A percentile compares a stretch with the other conserved stretches of the same genome.
Evolutionary conservation across 2,113 vertebrate species (phyloP).

Genomic region (Mungos mungo): DNA sequence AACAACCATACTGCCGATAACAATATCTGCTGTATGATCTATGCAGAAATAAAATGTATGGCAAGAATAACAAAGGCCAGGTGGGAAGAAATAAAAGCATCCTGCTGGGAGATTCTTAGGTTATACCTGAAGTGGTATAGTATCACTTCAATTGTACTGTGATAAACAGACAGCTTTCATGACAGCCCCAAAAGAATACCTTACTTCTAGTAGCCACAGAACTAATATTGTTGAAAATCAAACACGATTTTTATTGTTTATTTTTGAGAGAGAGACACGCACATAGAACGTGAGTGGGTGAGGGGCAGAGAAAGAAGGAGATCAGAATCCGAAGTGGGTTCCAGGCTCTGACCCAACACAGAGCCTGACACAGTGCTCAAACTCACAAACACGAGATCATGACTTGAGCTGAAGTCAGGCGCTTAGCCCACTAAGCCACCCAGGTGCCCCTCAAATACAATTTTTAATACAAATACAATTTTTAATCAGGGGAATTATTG

Average conservation of each 20-base stretch:
- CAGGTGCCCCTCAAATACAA: too few species aligned
- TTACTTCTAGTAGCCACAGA: not conserved
- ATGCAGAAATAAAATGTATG: not conserved
- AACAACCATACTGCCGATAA: not conserved
- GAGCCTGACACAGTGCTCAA: too few species aligned
- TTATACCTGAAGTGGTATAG: not conserved
- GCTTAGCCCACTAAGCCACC: too few species aligned
- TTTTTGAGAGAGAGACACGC: too few species aligned
- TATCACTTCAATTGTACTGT: not conserved
- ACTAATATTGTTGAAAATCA: not conserved
- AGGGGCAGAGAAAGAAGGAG: too few species aligned
- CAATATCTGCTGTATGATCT: not conserved
- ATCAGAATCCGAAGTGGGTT: too few species aligned
- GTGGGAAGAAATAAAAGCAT: not conserved
- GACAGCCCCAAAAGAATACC: not conserved
- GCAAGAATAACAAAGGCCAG: not conserved
- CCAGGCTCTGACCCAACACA: too few species aligned
- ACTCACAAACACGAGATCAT: too few species aligned
- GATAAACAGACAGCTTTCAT: not conserved
- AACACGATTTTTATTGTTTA: not conserved
- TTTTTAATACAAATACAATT: too few species aligned
- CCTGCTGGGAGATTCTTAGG: not conserved
- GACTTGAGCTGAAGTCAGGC: too few species aligned
- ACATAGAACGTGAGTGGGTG: too few species aligned
- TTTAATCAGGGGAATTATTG: not conserved